Evolutionary conservation across 2,797 vertebrate genomes (phyloP), one percentile per base, ranked within the genome.

Genomic region (Microcaecilia unicolor): DNA sequence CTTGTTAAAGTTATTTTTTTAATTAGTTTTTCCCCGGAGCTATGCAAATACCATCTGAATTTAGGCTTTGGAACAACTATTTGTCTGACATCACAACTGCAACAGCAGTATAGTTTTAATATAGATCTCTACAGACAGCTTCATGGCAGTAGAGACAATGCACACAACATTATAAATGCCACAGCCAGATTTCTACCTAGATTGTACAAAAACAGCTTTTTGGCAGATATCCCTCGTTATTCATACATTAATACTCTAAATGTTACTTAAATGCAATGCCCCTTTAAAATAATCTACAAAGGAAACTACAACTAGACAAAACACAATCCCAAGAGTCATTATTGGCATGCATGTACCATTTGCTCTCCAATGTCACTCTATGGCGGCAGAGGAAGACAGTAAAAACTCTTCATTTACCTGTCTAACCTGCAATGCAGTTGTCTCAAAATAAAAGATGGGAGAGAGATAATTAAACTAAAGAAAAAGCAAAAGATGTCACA

Each of bases 151-250:
- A 73, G 58, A 66, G 62, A 78, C 78, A 73, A 78, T 61, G 64
- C 70, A 78, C 48, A 73, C 74, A 61, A 74, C 70, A 58, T 49
- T 66, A 5, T n/a, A n/a, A 73, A 77, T 68, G 70, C 76, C 69
- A 79, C 74, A 70, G 70, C 76, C 76, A 70, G 68, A 79, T 73
- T 74, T 74, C 46, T 67, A 74, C 71, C 70, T 75, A 76, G 71
- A 57, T 72, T 64, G 64, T 72, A 80, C 68, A 78, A 71, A n/a
- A 74, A 63, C 78, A 74, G 73, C 74, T 76, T 81, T n/a, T 72
- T 63, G 42, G 66, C 51, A 51, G 28, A 57, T 64, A 1, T 56
- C 77, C 77, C 72, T 71, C 58, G 40, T 70, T 67, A 59, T 64
- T 66, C 66, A 51, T 61, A 55, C 51, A 37, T 73, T 74, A 76